Conservation (phyloP, 2,888 invertebrate genomes). For the Melanotus villosus region DNA sequence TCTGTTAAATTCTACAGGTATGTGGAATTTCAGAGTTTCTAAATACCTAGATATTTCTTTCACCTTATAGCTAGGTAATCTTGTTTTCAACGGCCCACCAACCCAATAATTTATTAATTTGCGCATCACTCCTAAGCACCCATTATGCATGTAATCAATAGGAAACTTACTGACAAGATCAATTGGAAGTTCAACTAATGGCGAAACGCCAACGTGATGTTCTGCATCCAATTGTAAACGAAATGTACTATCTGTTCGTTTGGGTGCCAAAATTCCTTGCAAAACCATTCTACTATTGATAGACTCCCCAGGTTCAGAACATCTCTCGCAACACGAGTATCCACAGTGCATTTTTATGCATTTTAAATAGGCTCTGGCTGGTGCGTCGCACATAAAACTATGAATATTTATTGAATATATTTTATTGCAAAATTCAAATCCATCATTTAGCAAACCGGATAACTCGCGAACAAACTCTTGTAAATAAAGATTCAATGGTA, state of each 20-base stretch:
- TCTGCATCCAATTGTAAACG: conserved; percentile 30
- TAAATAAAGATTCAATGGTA: conserved; percentile 39
- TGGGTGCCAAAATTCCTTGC: conserved; percentile 1
- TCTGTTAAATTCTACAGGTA: conserved; percentile 42
- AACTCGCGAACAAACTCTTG: conserved; percentile 45
- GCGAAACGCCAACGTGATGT: conserved; percentile 23
- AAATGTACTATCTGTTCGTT: conserved; percentile 31
- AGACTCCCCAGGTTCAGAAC: conserved; percentile 26
- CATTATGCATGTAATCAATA: conserved; percentile 32
- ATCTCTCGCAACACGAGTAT: conserved; percentile 31
- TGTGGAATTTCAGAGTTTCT: neutral
- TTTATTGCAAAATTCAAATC: conserved; percentile 10
- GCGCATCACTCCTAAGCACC: conserved; percentile 26
- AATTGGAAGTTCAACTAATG: conserved; percentile 19
- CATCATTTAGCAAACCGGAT: conserved; percentile 9
- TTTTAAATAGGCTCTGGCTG: conserved; percentile 29
- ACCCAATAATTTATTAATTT: conserved; percentile 34
- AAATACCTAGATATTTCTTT: neutral
- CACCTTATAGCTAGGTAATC: neutral
- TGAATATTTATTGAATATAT: conserved; percentile 13
- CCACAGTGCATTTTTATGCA: conserved; percentile 28
- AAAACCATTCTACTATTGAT: conserved; percentile 16
- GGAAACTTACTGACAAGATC: conserved; percentile 26
- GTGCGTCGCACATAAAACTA: too few species aligned
- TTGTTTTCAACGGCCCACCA: neutral